Evolutionary conservation across 2,113 vertebrate genomes (phyloP).

Genomic region (Argyrosomus japonicus): DNA sequence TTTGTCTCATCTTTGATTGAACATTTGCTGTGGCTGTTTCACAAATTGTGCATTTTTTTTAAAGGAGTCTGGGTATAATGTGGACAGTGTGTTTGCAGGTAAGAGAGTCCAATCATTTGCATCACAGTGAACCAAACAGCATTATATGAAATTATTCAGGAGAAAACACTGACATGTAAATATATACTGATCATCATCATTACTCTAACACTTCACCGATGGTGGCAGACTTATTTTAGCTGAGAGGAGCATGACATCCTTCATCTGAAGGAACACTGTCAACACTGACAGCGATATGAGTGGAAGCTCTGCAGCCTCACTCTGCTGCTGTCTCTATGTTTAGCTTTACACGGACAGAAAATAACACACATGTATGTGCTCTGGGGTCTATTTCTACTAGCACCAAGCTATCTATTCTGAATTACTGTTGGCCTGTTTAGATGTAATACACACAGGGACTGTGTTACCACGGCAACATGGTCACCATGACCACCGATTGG

Average conservation of each 20-base stretch:
- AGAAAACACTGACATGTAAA: too few species aligned
- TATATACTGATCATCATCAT: too few species aligned
- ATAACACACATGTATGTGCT: background rate
- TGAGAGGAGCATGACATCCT: background rate
- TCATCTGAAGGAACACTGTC: background rate
- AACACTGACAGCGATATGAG: slow-evolving; percentile 1
- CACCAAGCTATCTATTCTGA: slow-evolving; percentile 10
- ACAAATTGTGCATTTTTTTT: too few species aligned
- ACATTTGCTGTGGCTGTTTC: too few species aligned
- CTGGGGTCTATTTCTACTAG: background rate
- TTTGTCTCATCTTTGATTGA: too few species aligned
- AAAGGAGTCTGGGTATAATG: too few species aligned
- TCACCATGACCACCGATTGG: slow-evolving; percentile 5
- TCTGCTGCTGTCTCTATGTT: slow-evolving; percentile 1
- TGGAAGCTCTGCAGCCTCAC: background rate
- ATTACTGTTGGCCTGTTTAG: slow-evolving; percentile 13
- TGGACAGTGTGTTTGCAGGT: too few species aligned
- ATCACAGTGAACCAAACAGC: too few species aligned
- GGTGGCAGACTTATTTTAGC: background rate
- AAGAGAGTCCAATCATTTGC: too few species aligned
- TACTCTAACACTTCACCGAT: too few species aligned
- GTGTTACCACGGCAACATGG: slow-evolving; percentile 53
- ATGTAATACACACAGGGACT: background rate
- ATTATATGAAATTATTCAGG: too few species aligned
- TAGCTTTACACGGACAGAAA: slow-evolving; percentile 16